phyloP scores from a whole-genome alignment of 2,797 vertebrate genomes.

The Xenops minutus region DNA sequence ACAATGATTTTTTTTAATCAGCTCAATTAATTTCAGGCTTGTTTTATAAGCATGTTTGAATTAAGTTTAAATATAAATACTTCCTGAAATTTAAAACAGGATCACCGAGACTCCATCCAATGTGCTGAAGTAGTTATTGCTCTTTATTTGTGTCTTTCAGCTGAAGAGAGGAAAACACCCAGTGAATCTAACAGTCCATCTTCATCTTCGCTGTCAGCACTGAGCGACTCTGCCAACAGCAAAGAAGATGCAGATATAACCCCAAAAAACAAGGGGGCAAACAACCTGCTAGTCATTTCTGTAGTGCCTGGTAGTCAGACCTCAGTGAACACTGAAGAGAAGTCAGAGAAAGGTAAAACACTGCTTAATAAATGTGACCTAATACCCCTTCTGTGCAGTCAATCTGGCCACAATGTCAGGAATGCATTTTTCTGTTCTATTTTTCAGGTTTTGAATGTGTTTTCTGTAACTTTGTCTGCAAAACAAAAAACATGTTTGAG shows the following conservation, averaged over 20 bases:
- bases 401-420: not conserved
- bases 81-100: not conserved
- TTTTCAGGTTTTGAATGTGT: conserved; percentile 95
- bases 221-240: conserved; percentile 97
- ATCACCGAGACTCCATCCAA: not conserved
- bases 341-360: conserved; percentile 90
- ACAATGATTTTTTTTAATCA: not conserved
- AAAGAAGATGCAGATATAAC: conserved; percentile 89
- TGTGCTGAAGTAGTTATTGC: not conserved
- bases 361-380: not conserved
- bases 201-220: conserved; percentile 91
- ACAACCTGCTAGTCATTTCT: conserved; percentile 90
- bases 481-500: conserved; percentile 98
- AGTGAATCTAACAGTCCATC: conserved; percentile 97
- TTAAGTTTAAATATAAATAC: not conserved
- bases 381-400: not conserved
- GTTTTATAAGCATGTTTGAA: not conserved
- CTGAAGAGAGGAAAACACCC: conserved; percentile 80
- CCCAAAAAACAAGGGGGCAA: conserved; percentile 87
- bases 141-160: conserved; percentile 57
- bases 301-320: conserved; percentile 89
- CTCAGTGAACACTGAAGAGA: conserved; percentile 88
- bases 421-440: not conserved
- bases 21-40: not conserved
- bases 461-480: conserved; percentile 99